Conservation (phyloP, 2,888 invertebrate genomes). For the Cosmopolites sordidus region DNA sequence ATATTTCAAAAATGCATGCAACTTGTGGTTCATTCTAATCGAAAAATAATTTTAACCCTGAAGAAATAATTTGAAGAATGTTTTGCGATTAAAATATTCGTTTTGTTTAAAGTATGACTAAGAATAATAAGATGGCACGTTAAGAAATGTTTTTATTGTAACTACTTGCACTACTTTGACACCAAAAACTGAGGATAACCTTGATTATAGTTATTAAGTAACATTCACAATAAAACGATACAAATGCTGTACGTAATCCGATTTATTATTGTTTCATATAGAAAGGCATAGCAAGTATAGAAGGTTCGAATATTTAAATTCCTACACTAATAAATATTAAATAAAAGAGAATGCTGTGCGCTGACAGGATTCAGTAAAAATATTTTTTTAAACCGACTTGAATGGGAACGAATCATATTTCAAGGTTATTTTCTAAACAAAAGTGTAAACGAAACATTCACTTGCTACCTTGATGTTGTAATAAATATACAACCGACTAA, state of each 20-base stretch:
- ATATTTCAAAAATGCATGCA: too few species aligned
- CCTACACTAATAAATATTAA: slow-evolving; percentile 35
- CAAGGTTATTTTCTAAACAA: slow-evolving; percentile 40
- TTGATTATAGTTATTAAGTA: slow-evolving; percentile 38
- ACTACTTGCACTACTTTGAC: slow-evolving; percentile 36
- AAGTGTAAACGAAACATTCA: slow-evolving; percentile 39
- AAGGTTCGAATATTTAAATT: slow-evolving; percentile 37
- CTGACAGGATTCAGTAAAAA: slow-evolving; percentile 35
- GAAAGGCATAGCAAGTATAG: slow-evolving; percentile 34
- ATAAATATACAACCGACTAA: slow-evolving; percentile 28
- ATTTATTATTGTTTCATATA: slow-evolving; percentile 35
- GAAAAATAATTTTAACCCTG: too few species aligned
- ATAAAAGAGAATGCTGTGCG: slow-evolving; percentile 34
- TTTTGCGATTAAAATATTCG: not conserved
- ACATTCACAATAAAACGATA: slow-evolving; percentile 37
- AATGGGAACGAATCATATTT: slow-evolving; percentile 35
- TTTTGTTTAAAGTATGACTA: not conserved
- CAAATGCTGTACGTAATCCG: slow-evolving; percentile 35
- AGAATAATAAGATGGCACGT: not conserved
- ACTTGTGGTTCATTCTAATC: too few species aligned
- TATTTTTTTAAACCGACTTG: slow-evolving; percentile 32
- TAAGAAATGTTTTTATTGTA: slow-evolving; percentile 18
- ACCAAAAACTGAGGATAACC: slow-evolving; percentile 31
- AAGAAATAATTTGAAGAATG: not conserved
- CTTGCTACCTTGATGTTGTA: slow-evolving; percentile 38